Conservation (phyloP, 2,888 invertebrate genomes). For the Ceraclea dissimilis region DNA sequence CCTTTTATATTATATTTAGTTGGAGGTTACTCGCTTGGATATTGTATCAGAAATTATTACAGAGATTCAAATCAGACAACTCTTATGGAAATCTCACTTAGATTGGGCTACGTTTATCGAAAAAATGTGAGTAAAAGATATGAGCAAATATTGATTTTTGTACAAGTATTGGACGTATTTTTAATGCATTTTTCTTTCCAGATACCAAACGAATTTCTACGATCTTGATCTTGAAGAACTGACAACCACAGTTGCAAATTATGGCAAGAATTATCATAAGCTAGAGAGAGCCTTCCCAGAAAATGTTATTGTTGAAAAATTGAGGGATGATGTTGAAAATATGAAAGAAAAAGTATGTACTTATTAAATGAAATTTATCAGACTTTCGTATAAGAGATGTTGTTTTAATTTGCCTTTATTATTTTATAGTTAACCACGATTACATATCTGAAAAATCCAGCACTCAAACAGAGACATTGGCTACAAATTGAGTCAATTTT, state of each 20-base stretch:
- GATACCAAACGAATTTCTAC: constrained; percentile 50
- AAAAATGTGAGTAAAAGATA: constrained; percentile 29
- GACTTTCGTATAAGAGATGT: too few species aligned
- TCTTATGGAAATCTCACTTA: constrained; percentile 71
- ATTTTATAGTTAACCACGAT: constrained; percentile 61
- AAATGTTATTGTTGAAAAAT: constrained; percentile 69
- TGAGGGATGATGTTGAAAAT: constrained; percentile 69
- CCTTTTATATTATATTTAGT: neutral
- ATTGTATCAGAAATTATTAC: constrained; percentile 71
- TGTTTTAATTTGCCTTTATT: constrained; percentile 6
- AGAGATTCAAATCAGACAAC: constrained; percentile 70
- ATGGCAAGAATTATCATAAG: constrained; percentile 63
- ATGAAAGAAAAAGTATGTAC: constrained; percentile 62
- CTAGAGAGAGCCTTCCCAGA: constrained; percentile 77
- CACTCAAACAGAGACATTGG: constrained; percentile 77
- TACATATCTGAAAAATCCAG: constrained; percentile 71
- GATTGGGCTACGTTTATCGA: constrained; percentile 50
- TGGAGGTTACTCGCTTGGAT: constrained; percentile 58
- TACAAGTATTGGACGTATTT: neutral
- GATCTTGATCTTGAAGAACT: constrained; percentile 69
- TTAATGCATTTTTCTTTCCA: constrained; percentile 26
- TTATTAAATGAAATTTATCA: neutral
- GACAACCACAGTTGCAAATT: constrained; percentile 55
- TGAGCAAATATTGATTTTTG: constrained; percentile 59
- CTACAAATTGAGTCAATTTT: constrained; percentile 68